A percentile compares a stretch with the other conserved stretches of the same genome.
Evolutionary conservation across 2,888 invertebrate species (phyloP).

Genomic region (Listrodromus nycthemerus): DNA sequence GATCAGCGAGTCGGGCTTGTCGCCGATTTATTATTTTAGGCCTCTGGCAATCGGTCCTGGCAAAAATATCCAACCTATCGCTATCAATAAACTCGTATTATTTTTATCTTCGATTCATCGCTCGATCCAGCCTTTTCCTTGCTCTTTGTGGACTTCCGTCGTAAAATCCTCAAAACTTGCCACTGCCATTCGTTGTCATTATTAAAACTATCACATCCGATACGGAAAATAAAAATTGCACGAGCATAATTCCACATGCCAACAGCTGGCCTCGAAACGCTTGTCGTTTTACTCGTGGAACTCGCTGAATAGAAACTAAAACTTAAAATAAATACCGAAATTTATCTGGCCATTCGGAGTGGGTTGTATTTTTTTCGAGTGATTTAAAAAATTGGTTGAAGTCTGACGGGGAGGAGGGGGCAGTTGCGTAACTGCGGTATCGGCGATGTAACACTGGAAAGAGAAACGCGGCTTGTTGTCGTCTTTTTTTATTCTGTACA

Average conservation of each 20-base stretch:
- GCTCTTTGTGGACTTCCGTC: too few relatives aligned
- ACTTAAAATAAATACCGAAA: conserved; percentile 14
- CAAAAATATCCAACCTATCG: conserved; percentile 48
- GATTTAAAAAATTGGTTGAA: conserved; percentile 36
- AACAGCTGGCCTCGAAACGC: not conserved
- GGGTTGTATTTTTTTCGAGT: not conserved
- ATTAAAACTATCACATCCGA: too few relatives aligned
- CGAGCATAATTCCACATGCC: not conserved
- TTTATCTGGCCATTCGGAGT: conserved; percentile 12
- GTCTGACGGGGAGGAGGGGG: not conserved
- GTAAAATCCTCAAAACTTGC: not conserved
- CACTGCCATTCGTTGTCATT: not conserved
- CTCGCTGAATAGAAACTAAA: not conserved
- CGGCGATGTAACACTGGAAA: conserved; percentile 40
- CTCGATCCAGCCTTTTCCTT: not conserved
- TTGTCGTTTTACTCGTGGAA: not conserved
- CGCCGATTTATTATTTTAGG: conserved; percentile 45
- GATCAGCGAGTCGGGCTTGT: conserved; percentile 43
- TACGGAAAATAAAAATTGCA: not conserved
- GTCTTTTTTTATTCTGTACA: too few relatives aligned
- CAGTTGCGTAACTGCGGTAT: conserved; percentile 46
- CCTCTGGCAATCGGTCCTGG: conserved; percentile 4
- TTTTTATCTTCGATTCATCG: not conserved
- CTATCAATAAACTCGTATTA: conserved; percentile 12
- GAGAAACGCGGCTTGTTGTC: conserved; percentile 47